Base-by-base conservation (phyloP, 2,797 vertebrate species). In the Acanthopagrus latus region DNA sequence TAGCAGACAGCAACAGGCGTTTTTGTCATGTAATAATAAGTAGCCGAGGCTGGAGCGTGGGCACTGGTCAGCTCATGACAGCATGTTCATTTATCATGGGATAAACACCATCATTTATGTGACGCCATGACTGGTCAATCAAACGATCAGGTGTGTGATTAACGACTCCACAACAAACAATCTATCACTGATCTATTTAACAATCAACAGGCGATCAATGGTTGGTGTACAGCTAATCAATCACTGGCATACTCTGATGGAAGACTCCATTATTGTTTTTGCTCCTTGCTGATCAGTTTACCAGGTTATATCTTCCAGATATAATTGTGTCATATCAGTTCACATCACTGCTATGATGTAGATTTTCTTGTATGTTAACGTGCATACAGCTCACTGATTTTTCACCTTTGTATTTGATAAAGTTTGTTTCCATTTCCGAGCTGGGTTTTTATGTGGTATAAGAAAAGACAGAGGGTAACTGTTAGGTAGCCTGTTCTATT, bases 131-230 rank as follows among this genome's bases (percentile, higher is more conserved):
- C 76, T 64, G 58, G 78, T 80, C 68, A 71, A 79, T 89, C 79
- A 85, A 75, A 77, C 0, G 6, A 83, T 81, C 74, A 82, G 68
- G 48, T 43, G 63, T 38, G 58, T 87, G 79, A 88, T 76, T 72
- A 74, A 91, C 18, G 50, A 76, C 55, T 73, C 48, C 44, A 60
- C 75, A 82, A 65, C 70, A 81, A 87, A 90, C 80, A 68, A 76
- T 88, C 67, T 72, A 74, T 89, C 62, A 76, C 48, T 72, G 72
- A 88, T 88, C 71, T 86, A 83, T 77, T 38, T 77, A 76, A 69
- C 60, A 72, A 84, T 90, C 71, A 86, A 76, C 76, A 62, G 29
- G n/a, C 64, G 73, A 80, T 89, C 80, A 50, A 85, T 86, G 60
- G 38, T 18, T 64, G 55, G 10, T 64, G 56, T 56, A 23, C 74